Evolutionary conservation across 2,797 vertebrate species (phyloP), one percentile per base, ranked within the genome.

Genomic region (Pipistrellus pygmaeus): DNA sequence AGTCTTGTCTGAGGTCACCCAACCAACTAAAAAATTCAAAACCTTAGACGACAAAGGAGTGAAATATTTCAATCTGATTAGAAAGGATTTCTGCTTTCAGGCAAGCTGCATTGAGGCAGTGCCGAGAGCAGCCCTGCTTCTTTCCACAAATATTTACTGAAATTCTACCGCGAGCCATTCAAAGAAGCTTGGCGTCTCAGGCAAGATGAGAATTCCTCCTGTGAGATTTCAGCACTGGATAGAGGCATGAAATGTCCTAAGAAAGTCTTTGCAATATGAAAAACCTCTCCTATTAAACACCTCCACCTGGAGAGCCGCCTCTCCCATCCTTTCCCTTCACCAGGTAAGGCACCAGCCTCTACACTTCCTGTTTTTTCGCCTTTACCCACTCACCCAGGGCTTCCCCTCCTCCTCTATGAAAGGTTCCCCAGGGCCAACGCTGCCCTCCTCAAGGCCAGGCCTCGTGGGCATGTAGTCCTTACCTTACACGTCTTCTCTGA

Each of bases 181-280:
- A 55, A 23, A 66, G 84, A 60, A 68, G 46, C 15, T 57, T 11
- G 38, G 44, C 6, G 55, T n/a, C 38, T 88, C 8, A 10, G 25
- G 51, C 60, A 66, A 69, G 27, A 69, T 38, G 20, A 68, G 41
- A 84, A 75, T 44, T 89, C 66, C 48, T 27, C 1, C 23, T n/a
- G 51, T 48, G 4, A n/a, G 46, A 78, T 82, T 94, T 92, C 83
- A 95, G 91, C 75, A 64, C 83, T 88, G 78, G 73, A 83, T 80
- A 88, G 84, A 92, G 69, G 41, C 64, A 15, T 2, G 18, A 6
- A 20, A 17, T 11, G 3, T 41, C 48, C 12, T 14, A 18, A 53
- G 51, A 64, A 57, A 78, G 35, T 84, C 53, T 82, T 32, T 38
- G 51, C 75, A 23, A 6, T 32, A 30, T 7, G 62, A 77, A 77